Evolutionary conservation across 2,888 invertebrate genomes (phyloP).

Genomic region (Lucinisca nassula): DNA sequence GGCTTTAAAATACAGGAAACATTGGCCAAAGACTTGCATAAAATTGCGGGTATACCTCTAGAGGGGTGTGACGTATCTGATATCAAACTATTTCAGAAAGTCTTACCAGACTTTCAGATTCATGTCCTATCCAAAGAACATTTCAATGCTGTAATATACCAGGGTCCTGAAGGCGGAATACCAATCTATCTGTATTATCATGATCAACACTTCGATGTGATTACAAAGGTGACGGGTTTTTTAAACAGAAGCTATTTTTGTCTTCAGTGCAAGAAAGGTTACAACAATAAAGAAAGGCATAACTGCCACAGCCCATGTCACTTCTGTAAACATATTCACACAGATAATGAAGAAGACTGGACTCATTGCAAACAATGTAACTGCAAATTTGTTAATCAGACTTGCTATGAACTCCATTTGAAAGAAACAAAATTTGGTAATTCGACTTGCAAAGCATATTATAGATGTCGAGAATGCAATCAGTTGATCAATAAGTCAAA

Average conservation of each 20-base stretch:
- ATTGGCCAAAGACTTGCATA: too few species aligned
- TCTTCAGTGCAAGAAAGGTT: constrained; percentile 26
- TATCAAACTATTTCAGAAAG: constrained; percentile 43
- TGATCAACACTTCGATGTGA: constrained; percentile 57
- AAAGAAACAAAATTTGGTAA: background rate
- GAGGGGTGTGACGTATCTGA: constrained; percentile 53
- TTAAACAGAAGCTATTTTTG: constrained; percentile 36
- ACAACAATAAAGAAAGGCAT: constrained; percentile 7
- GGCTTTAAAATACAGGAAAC: constrained; percentile 30
- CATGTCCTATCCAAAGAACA: constrained; percentile 48
- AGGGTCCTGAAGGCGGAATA: constrained; percentile 36
- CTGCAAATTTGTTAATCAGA: background rate
- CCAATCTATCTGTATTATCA: constrained; percentile 50
- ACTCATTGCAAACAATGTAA: background rate
- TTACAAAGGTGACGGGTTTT: constrained; percentile 57
- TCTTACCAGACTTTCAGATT: constrained; percentile 43
- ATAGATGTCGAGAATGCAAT: constrained; percentile 8
- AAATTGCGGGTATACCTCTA: constrained; percentile 21
- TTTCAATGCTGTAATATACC: constrained; percentile 49
- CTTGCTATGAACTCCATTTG: background rate
- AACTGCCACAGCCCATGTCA: constrained; percentile 38
- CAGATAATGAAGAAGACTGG: background rate
- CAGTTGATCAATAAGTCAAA: background rate
- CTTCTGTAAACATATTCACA: constrained; percentile 28
- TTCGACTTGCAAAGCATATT: background rate